Evolutionary conservation across 2,797 vertebrate species (phyloP).

Genomic region (Sandelia bainsii): DNA sequence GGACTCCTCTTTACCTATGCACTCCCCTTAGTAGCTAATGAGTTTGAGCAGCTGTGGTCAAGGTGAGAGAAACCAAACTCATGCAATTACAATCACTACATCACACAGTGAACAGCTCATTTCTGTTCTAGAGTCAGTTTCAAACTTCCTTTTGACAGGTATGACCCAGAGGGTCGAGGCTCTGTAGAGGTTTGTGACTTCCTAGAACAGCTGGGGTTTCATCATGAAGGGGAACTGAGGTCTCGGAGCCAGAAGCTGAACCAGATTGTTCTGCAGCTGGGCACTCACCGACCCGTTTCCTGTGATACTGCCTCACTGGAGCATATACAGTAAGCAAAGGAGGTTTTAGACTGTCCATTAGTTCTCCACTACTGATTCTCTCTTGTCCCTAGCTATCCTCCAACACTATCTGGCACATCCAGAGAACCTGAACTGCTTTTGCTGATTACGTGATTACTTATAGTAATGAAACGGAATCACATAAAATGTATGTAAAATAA

Average conservation of each 20-base stretch:
- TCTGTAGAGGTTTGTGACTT: constrained; percentile 43
- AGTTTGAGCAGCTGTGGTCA: constrained; percentile 56
- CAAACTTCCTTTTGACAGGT: constrained; percentile 35
- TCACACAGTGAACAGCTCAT: neutral
- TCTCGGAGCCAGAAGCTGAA: neutral
- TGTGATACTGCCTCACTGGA: constrained; percentile 17
- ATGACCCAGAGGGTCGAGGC: constrained; percentile 32
- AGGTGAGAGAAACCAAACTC: constrained; percentile 33
- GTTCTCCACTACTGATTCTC: too few relatives aligned
- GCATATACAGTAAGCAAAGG: constrained; percentile 16
- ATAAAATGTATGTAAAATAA: too few relatives aligned
- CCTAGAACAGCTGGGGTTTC: constrained; percentile 33
- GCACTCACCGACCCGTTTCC: neutral
- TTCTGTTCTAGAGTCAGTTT: neutral
- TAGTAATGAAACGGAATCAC: too few relatives aligned
- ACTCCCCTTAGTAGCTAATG: constrained; percentile 32
- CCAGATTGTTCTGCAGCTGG: neutral
- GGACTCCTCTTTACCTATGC: constrained; percentile 42
- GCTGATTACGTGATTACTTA: too few relatives aligned
- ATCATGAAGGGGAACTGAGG: neutral
- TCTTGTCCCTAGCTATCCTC: too few relatives aligned
- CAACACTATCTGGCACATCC: too few relatives aligned
- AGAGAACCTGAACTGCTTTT: too few relatives aligned
- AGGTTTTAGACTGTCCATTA: neutral
- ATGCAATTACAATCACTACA: neutral